These are phyloP conservation scores for Idaea aversata DNA, from an alignment of 2,888 invertebrate genomes.

Conservation along the genomic window DNA sequence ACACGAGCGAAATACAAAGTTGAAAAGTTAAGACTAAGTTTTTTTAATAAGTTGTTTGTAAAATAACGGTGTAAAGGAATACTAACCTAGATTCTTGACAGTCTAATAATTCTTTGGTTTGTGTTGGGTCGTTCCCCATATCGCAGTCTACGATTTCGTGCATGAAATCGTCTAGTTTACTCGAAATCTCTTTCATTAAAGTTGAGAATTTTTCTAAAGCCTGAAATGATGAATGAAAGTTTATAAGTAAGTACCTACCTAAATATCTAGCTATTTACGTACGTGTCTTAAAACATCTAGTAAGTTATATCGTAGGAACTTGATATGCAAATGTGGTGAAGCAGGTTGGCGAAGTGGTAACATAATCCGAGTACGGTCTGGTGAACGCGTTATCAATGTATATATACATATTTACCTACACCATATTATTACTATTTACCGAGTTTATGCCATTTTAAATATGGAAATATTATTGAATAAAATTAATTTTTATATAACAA, in stretches of 20 bases:
- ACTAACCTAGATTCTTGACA: conserved; percentile 86
- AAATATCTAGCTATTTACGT: too few species aligned
- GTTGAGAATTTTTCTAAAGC: conserved; percentile 97
- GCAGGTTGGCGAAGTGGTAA: neutral
- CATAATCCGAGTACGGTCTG: neutral
- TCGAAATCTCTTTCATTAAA: conserved; percentile 93
- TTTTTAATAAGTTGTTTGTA: neutral
- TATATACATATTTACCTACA: neutral
- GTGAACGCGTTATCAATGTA: neutral
- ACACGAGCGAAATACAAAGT: conserved; percentile 11
- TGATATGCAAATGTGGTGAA: conserved; percentile 3
- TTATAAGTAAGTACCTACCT: neutral
- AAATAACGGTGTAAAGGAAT: conserved; percentile 12
- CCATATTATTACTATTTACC: neutral
- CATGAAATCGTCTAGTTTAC: conserved; percentile 92
- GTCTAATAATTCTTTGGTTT: conserved; percentile 92
- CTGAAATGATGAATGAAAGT: conserved; percentile 72
- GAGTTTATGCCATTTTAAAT: neutral
- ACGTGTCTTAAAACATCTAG: neutral
- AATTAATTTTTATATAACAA: neutral
- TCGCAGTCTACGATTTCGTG: conserved; percentile 94
- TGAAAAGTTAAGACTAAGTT: neutral
- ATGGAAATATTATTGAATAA: neutral
- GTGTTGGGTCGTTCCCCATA: conserved; percentile 95
- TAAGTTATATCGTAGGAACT: neutral